Evolutionary conservation across 1,140 invertebrate species (phyloP), one percentile per base, ranked within the genome.

Genomic region (Asobara japonica): DNA sequence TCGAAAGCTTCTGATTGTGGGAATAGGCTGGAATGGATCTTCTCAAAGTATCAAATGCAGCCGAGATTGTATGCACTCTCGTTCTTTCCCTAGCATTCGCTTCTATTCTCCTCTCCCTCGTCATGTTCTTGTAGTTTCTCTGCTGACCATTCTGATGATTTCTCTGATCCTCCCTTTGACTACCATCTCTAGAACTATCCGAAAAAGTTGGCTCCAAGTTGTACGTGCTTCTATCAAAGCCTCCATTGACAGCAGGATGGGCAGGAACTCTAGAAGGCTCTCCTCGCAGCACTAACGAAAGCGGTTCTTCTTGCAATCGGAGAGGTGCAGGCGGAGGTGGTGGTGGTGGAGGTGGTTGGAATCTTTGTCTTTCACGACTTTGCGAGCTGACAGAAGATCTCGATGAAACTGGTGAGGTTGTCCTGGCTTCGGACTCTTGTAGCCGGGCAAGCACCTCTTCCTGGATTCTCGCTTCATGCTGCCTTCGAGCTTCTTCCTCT

Each of bases 61-160:
- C 96, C 80, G 95, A 97, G 73, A 98, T 98, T 0, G 96, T 97
- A 83, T 98, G 96, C 0, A 98, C 96, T 45, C 96, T 88, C 7
- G 96, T 96, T 33, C 96, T 87, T 84, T 98, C 96, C 1, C 96
- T 89, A 0, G 96, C 96, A 79, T 98, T 98, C 0, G 96, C 96
- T 84, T 98, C 96, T 78, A 97, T 96, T 30, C 96, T 87, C 72
- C 96, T 89, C 80, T 97, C 96, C 25, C 95, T 88, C 0, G 95
- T 97, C 96, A 97, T 97, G 81, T 97, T 97, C 82, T 98, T 97
- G 84, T 97, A 97, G 83, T 97, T 97, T 72, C 96, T 91, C 77
- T 95, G 94, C 77, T 95, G 94, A 25, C 61, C 30, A 41, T 64
- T 65, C 10, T 71, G 65, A 66, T 72, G 25, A 16, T 41, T 20